phyloP scores from a whole-genome alignment of 2,113 vertebrate species.

The Petrocephalus zakoni region DNA sequence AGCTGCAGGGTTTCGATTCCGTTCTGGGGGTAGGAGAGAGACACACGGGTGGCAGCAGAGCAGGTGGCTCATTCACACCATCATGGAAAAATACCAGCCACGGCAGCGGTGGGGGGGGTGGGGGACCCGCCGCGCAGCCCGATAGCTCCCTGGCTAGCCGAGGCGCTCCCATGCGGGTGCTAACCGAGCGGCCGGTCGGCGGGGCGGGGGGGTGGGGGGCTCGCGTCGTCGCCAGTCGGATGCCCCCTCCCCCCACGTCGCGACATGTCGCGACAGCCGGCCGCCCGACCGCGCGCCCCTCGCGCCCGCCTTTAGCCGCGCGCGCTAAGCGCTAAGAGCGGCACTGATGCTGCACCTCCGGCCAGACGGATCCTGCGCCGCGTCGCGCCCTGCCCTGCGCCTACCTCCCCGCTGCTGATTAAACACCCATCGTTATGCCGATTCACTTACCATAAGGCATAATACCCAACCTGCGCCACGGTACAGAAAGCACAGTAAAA shows the following conservation, averaged over 20 bases:
- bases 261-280: background rate
- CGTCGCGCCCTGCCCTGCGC: background rate
- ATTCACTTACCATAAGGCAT: background rate
- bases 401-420: background rate
- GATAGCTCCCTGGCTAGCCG: background rate
- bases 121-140: background rate
- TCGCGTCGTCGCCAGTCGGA: too few species aligned
- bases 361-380: background rate
- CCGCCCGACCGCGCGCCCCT: background rate
- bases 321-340: background rate
- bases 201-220: too few species aligned
- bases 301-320: background rate
- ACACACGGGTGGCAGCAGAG: background rate
- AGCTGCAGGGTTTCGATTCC: too few species aligned
- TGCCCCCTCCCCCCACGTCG: too few species aligned
- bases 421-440: background rate
- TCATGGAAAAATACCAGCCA: conserved; percentile 1
- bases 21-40: background rate
- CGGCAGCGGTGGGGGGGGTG: background rate
- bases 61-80: background rate
- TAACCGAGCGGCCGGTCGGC: background rate
- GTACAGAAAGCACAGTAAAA: too few species aligned
- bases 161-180: background rate
- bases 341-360: background rate
- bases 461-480: too few species aligned